These are phyloP conservation scores for Rotaria macrura DNA, from an alignment of 2,888 invertebrate species.

Conservation along the genomic window DNA sequence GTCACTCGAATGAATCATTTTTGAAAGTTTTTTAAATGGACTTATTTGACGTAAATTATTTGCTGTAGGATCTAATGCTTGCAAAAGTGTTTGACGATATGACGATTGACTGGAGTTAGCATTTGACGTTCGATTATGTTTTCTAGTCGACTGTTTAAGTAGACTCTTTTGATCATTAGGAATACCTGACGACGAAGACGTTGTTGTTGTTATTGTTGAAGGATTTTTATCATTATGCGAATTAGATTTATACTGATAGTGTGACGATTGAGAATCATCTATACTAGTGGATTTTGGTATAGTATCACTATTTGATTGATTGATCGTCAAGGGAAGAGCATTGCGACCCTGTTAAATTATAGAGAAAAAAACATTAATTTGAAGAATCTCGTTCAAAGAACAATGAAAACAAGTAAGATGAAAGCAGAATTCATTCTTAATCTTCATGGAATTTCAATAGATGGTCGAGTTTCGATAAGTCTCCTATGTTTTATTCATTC, in stretches of 20 bases:
- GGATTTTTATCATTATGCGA: background rate
- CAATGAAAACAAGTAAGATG: background rate
- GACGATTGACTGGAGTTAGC: background rate
- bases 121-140: background rate
- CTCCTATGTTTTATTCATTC: too few relatives aligned
- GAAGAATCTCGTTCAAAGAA: background rate
- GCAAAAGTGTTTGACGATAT: background rate
- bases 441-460: too few relatives aligned
- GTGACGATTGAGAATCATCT: background rate
- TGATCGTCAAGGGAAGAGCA: background rate
- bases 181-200: background rate
- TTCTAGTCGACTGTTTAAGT: background rate
- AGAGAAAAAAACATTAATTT: background rate
- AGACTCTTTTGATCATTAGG: background rate
- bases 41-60: background rate
- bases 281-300: background rate
- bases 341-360: background rate
- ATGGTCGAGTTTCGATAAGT: too few relatives aligned
- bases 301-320: background rate
- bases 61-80: background rate
- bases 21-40: background rate
- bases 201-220: background rate
- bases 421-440: too few relatives aligned
- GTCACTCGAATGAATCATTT: background rate
- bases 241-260: background rate